Evolutionary conservation across 2,113 vertebrate genomes (phyloP), one percentile per base, ranked within the genome.

Genomic region (Ceuthmochares aereus): DNA sequence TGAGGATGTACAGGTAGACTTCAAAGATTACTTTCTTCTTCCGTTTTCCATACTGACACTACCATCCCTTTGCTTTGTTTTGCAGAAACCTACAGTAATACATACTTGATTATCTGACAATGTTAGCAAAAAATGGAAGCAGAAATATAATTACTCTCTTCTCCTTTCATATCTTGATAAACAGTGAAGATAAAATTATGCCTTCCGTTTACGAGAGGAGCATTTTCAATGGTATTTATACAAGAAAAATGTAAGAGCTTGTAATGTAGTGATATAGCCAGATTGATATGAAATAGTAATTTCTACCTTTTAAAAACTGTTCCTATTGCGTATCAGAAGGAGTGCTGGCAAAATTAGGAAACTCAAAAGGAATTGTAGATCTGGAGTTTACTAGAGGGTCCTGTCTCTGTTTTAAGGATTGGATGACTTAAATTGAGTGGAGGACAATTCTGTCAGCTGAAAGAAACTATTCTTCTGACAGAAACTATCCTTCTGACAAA

Each of bases 1-100:
- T 75, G 69, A 92, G 92, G 84, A 91, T 64, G 58, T 91, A 96
- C 59, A 96, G 87, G 94, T 68, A 95, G 83, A 94, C 93, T 97
- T 96, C 94, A 96, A 98, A 97, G 93, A 89, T 88, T 81, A 76
- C 91, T 97, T 97, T 96, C 76, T 97, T 97, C 90, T 97, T 96
- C 79, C 74, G 0, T 80, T 92, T 97, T 73, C 85, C 8, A 0
- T 87, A 95, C 80, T 94, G 95, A 97, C 95, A 87, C 75, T 93
- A 60, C 54, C 34, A 73, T 92, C 84, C 86, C 83, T 97, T 89
- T 80, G 55, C 85, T 94, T 96, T 97, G 74, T 90, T 79, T 96
- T 90, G 87, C 70, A 91, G 90, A 88, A 95, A 60, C 93, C 82
- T 95, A 63, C 27, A 92, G 73, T 89, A 94, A 92, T 76, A 77